Conservation (phyloP, 2,797 vertebrate genomes). For the Poeciliopsis infans region DNA sequence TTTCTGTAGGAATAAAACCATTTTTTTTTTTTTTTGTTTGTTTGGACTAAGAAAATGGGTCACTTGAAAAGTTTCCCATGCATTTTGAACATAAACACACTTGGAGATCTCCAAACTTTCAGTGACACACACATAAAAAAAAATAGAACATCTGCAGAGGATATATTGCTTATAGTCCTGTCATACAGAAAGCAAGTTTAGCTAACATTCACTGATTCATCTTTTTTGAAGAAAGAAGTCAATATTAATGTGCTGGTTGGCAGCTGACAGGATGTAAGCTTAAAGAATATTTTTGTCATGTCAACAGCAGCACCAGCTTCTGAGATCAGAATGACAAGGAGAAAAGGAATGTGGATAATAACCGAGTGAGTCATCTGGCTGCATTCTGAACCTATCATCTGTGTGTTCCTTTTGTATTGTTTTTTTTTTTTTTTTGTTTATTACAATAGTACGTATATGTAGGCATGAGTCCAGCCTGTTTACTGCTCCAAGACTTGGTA, state of each 20-base stretch:
- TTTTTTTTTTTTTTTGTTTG: not conserved
- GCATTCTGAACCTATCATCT: conserved; percentile 46
- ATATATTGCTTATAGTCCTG: not conserved
- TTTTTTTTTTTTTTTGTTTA: not conserved
- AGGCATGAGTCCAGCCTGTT: not conserved
- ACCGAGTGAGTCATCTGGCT: not conserved
- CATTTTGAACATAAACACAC: not conserved
- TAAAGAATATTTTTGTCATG: not conserved
- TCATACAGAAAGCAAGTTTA: not conserved
- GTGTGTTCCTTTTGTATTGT: not conserved
- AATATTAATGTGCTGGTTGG: not conserved
- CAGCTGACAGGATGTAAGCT: not conserved
- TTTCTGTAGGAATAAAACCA: not conserved
- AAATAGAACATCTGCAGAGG: not conserved
- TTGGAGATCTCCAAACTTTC: not conserved
- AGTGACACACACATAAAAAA: not conserved
- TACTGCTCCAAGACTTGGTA: not conserved
- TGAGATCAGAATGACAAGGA: conserved; percentile 1
- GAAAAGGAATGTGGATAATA: conserved; percentile 47
- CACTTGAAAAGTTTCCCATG: not conserved
- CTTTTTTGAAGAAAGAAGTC: not conserved
- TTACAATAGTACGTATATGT: not conserved
- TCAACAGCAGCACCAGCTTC: not conserved
- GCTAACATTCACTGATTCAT: not conserved
- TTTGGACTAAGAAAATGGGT: not conserved